Conservation (phyloP, 2,113 vertebrate species). For the Paradisaea rubra region DNA sequence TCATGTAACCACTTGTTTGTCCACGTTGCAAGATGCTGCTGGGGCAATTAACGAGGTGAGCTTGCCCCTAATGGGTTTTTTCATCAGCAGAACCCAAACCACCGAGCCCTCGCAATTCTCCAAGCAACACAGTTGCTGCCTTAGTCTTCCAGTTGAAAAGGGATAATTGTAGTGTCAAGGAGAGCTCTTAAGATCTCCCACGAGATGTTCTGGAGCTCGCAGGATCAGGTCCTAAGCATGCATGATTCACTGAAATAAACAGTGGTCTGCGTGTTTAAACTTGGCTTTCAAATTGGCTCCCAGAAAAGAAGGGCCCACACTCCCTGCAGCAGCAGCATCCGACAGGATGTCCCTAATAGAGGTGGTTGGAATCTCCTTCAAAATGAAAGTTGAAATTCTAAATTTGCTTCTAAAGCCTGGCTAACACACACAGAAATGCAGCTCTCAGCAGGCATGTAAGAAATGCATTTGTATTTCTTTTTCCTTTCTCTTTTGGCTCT, state of each 20-base stretch:
- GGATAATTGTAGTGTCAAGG: constrained; percentile 11
- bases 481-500: not conserved
- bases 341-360: not conserved
- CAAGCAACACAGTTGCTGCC: not conserved
- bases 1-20: not conserved
- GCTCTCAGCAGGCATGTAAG: not conserved
- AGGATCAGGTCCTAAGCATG: not conserved
- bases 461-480: not conserved
- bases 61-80: not conserved
- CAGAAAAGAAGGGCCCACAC: not conserved
- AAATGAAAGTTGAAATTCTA: not conserved
- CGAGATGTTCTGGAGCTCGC: constrained; percentile 17
- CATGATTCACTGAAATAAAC: constrained; percentile 30
- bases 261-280: constrained; percentile 32
- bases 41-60: not conserved
- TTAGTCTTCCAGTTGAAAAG: not conserved
- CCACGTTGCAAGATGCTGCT: not conserved
- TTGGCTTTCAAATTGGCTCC: not conserved
- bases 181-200: constrained; percentile 31
- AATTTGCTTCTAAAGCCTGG: not conserved
- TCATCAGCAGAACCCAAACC: constrained; percentile 18
- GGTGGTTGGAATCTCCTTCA: not conserved
- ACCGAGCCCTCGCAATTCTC: not conserved
- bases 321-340: not conserved
- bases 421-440: not conserved